These are phyloP conservation scores for Stenodera caucasica DNA, from an alignment of 2,888 invertebrate species.

Conservation along the genomic window DNA sequence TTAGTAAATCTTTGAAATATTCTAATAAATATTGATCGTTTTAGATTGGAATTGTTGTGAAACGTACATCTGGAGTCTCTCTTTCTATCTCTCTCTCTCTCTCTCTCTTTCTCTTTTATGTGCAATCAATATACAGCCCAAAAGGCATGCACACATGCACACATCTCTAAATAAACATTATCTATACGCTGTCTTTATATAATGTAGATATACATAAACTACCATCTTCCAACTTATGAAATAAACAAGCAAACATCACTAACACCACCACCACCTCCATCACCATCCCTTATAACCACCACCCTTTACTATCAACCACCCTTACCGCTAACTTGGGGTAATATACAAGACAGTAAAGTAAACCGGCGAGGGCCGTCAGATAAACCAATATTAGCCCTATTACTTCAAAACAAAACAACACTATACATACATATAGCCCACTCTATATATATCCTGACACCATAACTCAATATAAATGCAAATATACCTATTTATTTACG, in stretches of 20 bases:
- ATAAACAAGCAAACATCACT: constrained; percentile 42
- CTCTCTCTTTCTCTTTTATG: too few species aligned
- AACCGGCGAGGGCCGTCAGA: constrained; percentile 47
- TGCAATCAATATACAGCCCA: not conserved
- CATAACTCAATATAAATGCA: constrained; percentile 57
- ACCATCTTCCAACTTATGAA: constrained; percentile 2
- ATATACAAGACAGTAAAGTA: constrained; percentile 52
- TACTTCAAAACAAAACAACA: constrained; percentile 43
- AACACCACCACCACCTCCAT: not conserved
- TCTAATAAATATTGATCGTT: not conserved
- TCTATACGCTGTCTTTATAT: not conserved
- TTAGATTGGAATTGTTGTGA: not conserved
- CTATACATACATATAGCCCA: too few species aligned
- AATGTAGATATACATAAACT: not conserved
- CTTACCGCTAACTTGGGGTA: constrained; percentile 48
- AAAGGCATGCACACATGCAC: not conserved
- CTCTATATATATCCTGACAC: constrained; percentile 23
- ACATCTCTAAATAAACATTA: not conserved
- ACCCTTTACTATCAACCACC: constrained; percentile 23
- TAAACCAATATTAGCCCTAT: constrained; percentile 56
- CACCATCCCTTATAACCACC: too few species aligned
- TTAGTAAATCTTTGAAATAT: not conserved
- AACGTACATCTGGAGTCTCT: not conserved
- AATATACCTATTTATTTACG: constrained; percentile 54
- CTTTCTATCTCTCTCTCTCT: constrained; percentile 1